These are phyloP conservation scores for Drosophila recens DNA, from an alignment of 2,888 invertebrate species.

Conservation along the genomic window DNA sequence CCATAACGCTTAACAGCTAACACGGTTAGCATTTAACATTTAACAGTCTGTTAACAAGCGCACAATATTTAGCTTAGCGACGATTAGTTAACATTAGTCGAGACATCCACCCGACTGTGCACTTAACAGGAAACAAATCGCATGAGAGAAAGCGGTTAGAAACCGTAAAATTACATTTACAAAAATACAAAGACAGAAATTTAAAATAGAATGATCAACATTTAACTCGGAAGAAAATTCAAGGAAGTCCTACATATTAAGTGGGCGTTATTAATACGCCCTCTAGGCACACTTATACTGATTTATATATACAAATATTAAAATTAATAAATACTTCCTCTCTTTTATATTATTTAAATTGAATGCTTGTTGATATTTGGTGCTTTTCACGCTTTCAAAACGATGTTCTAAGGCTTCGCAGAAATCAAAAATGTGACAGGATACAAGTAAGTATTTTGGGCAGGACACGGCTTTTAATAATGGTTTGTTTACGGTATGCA, in stretches of 20 bases:
- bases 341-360: conserved; percentile 65
- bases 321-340: conserved; percentile 27
- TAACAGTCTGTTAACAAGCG: conserved; percentile 15
- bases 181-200: too few species aligned
- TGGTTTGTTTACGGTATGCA: conserved; percentile 53
- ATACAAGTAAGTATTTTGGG: conserved; percentile 7
- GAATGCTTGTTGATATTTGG: conserved; percentile 70
- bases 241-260: conserved; percentile 7
- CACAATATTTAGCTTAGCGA: too few species aligned
- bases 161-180: background rate
- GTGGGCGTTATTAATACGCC: conserved; percentile 48
- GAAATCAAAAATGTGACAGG: background rate
- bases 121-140: conserved; percentile 3
- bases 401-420: conserved; percentile 45
- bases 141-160: conserved; percentile 34
- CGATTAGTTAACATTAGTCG: conserved; percentile 6
- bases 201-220: too few species aligned
- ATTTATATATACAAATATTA: background rate
- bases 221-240: too few species aligned
- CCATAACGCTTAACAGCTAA: background rate
- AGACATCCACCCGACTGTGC: conserved; percentile 27
- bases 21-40: background rate
- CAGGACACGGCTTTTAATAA: conserved; percentile 48
- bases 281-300: conserved; percentile 20
- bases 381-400: conserved; percentile 51